Base-by-base conservation (phyloP, 2,888 invertebrate species). In the Acanthosepion pharaonis region DNA sequence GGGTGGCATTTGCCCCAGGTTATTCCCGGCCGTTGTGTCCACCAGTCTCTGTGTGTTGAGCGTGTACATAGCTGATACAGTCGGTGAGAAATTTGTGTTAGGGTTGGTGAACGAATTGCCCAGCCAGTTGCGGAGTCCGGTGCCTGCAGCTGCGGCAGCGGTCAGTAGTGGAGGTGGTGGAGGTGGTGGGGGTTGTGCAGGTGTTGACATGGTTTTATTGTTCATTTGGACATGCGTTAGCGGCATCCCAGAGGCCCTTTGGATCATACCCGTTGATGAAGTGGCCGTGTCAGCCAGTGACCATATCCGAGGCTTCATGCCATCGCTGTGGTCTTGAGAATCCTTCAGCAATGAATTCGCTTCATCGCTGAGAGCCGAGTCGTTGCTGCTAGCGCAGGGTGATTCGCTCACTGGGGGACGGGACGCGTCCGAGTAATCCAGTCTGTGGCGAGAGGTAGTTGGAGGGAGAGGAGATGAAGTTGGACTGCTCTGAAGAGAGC, bases 261-360 rank as follows among this genome's bases (percentile, higher is more conserved):
- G 49, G 51, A 93, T 93, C 93, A 93, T 94, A 93, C 95, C 96
- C 94, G 95, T 95, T 91, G 95, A 96, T 94, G 97, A 97, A 5
- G 97, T 97, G n/a, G 97, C 97, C 33, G 97, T 96, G 95, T 97
- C 96, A 28, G 97, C 97, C 55, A 97, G 95, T 20, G 97, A 97
- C 97, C 97, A 97, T 94, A 97, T 97, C 94, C 97, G 95, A 23
- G 97, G 97, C 94, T 96, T 94, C 92, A 96, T 93, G 33, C 96
- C 95, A 64, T 95, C 96, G 93, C 93, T 95, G 91, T 94, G 95
- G 93, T 95, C 96, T 18, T n/a, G 94, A 95, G 18, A 95, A 95
- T 51, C 95, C 96, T 92, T 96, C 96, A 91, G 96, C 96, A 53
- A 96, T 95, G 95, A 96, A 96, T 91, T 96, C 95, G 94, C 96